Base-by-base conservation (phyloP, 2,888 invertebrate genomes). In the Dolichopus griseipennis region DNA sequence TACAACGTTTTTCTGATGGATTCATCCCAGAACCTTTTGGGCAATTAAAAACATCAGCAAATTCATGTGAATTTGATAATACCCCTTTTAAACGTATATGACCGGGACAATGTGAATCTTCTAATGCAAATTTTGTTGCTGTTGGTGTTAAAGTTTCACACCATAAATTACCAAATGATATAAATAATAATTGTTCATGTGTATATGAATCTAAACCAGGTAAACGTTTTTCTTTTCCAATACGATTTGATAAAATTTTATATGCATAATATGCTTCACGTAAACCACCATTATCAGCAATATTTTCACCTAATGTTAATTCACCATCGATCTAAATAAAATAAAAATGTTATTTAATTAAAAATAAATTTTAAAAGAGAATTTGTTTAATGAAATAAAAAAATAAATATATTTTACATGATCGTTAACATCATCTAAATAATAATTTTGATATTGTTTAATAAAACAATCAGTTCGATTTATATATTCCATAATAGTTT, bases 111-210 rank as follows among this genome's bases (percentile, higher is more conserved):
- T 93, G 92, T 65, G 88, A 87, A 73, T 92, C 92, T 69, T 85
- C 83, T 4, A 91, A 76, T 69, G 90, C 88, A 72, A 85, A 85
- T 64, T 83, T 82, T 10, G 90, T 77, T 0, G 89, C 86, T 41
- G 86, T 85, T 34, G 82, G 82, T 52, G 88, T 89, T 71, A 85
- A 86, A 41, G 88, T 86, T 77, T 93, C 92, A 78, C 95, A 95
- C 95, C 95, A 95, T 15, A 93, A 83, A 80, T 92, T 93, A 61
- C 90, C 92, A 79, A 88, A 93, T 0, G 91, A 87, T 37, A 93
- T 83, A 78, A 92, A 93, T 77, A 93, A 88, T 70, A 93, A 79
- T 76, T 93, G 93, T 63, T 90, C 88, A 65, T 88, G 85, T 0
- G 85, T 84, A 74, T 87, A 87, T 33, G 86, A 78, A 73, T 90